A percentile compares a stretch with the other conserved stretches of the same genome.
These are phyloP conservation scores for Teleogryllus oceanicus DNA, from an alignment of 2,888 invertebrate genomes.

Conservation along the genomic window DNA sequence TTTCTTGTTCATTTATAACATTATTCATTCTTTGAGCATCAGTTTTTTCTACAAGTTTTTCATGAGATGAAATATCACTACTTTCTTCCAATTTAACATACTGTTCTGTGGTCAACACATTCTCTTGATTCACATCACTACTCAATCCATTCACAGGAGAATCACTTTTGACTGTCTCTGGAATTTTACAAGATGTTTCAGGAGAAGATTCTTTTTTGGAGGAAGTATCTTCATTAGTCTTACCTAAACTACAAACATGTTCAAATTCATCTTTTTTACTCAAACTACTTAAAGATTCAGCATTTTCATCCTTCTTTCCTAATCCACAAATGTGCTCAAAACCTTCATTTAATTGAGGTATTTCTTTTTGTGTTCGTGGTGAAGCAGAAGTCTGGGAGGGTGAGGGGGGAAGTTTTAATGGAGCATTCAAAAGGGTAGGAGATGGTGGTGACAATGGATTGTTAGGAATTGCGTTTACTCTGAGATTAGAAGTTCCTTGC, in stretches of 20 bases:
- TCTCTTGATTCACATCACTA: background rate
- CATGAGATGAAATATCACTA: background rate
- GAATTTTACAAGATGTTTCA: background rate
- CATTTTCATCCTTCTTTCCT: conserved; percentile 12
- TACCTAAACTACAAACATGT: background rate
- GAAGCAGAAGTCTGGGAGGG: conserved; percentile 30
- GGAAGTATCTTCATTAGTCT: background rate
- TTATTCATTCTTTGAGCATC: background rate
- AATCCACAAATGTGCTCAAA: conserved; percentile 43
- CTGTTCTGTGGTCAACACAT: background rate
- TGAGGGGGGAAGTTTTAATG: conserved; percentile 37
- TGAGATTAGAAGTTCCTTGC: conserved; percentile 49
- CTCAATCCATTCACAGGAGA: background rate
- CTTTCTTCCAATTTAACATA: background rate
- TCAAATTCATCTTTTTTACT: conserved; percentile 3
- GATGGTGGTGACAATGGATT: conserved; percentile 43
- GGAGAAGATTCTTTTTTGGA: background rate
- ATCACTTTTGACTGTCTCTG: background rate
- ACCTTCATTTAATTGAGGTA: conserved; percentile 38
- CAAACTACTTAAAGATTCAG: background rate
- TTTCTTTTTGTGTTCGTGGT: conserved; percentile 34
- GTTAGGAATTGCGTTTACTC: conserved; percentile 33
- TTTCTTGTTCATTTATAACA: conserved; percentile 2
- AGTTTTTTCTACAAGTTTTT: background rate
- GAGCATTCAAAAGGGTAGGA: conserved; percentile 41